Base-by-base conservation (phyloP, 2,113 vertebrate genomes). In the Delphinus delphis region DNA sequence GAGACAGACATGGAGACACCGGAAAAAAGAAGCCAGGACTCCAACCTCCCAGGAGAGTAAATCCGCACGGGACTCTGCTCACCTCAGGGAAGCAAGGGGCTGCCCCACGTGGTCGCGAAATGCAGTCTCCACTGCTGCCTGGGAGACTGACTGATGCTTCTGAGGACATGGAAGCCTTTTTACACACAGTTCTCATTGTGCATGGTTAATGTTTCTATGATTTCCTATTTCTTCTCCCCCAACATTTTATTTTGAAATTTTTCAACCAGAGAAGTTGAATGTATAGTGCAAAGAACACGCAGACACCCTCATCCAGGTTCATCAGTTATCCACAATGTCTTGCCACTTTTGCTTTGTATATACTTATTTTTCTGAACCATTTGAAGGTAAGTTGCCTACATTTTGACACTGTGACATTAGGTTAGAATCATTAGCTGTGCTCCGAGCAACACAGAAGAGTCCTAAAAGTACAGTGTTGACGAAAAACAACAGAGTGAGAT, bases 1-100 rank as follows among this genome's bases (percentile, higher is more conserved):
- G 33, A 13, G 4, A 55, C 1, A 21, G 55, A 10, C 26, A 1
- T 0, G 4, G 53, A 20, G 44, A 67, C 5, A 36, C n/a, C 17
- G 31, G 31, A 36, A 50, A 50, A 14, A 50, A 50, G 47, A 50
- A 50, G 47, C 58, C n/a, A 76, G 81, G 55, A 50, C 15, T 50
- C 21, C 55, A 41, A 1, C n/a, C n/a, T 85, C 70, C 11, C 33
- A 9, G 6, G 21, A 31, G 28, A 41, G 20, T 21, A 6, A 26
- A 14, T 33, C 11, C 2, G 7, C 76, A 33, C 3, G 5, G 74
- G 20, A 2, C 73, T 17, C 36, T 65, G 6, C n/a, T 41, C 53
- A 7, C 41, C 38, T 63, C 67, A 26, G 18, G 77, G 33, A 41
- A 63, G 38, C 70, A 76, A n/a, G 73, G 36, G 65, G 38, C 28